phyloP scores from a whole-genome alignment of 1,140 invertebrate species.

The Bactericera cockerelli region DNA sequence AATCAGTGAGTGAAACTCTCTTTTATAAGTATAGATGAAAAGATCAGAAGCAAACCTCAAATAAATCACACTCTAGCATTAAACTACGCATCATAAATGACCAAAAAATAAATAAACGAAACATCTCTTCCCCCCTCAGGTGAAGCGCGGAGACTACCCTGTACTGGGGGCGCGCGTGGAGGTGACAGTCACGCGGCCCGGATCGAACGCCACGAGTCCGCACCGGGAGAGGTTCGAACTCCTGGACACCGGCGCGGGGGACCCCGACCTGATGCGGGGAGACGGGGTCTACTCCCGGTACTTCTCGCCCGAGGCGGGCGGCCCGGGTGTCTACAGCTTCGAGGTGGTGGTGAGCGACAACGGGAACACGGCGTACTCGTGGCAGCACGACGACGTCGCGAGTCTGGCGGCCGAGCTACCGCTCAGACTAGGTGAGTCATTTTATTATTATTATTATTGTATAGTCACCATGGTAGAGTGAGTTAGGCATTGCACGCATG shows the following conservation, averaged over 20 bases:
- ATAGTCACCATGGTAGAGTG: too few species aligned
- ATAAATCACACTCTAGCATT: too few species aligned
- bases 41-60: too few species aligned
- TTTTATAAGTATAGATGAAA: too few species aligned
- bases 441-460: neutral
- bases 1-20: too few species aligned
- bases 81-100: too few species aligned
- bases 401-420: neutral
- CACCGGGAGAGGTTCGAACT: constrained; percentile 34
- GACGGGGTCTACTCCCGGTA: constrained; percentile 50
- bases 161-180: constrained; percentile 36
- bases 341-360: constrained; percentile 33
- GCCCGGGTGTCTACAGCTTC: constrained; percentile 35
- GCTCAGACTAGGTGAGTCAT: neutral
- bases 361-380: constrained; percentile 34
- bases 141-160: constrained; percentile 35
- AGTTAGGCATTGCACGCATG: too few species aligned
- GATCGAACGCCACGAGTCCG: constrained; percentile 28
- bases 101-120: too few species aligned
- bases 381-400: constrained; percentile 20
- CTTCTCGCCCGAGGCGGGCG: constrained; percentile 34
- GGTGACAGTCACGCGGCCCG: constrained; percentile 30
- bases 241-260: constrained; percentile 42
- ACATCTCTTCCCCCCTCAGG: constrained; percentile 24
- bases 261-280: constrained; percentile 44